Base-by-base conservation (phyloP, 1,140 invertebrate species). In the Polypedilum vanderplanki region DNA sequence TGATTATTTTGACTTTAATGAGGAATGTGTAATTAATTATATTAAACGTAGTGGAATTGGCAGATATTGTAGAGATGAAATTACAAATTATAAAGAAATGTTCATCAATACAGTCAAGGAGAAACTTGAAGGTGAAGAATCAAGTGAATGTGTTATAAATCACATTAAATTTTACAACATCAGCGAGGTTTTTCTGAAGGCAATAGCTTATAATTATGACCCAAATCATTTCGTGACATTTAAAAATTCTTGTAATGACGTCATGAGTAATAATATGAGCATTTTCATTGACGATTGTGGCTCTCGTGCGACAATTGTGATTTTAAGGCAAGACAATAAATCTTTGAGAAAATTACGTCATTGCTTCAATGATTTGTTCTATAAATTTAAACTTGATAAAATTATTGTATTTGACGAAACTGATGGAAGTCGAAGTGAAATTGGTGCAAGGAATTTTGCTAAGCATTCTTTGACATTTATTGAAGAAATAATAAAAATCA, bases 151-250 rank as follows among this genome's bases (percentile, higher is more conserved):
- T 15, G 4, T n/a, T n/a, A 57, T 57, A 57, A 57, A 57, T 57
- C 46, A 15, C 4, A 4, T 57, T 8, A 57, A 15, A 57, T 12
- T n/a, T 57, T 57, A 70, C 18, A 70, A 70, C 17, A 18, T 70
- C 65, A 70, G 65, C 10, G 65, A 70, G 18, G 65, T 70, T 4
- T 70, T 70, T 18, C 18, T 70, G 1, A 70, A 70, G 18, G 65
- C 65, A 18, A 20, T 70, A 0, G 65, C 17, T 20, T 70, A 70
- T 18, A 70, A 70, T 70, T 70, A 70, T 22, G 17, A 20, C 18
- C 17, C 17, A 70, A 70, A n/a, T 18, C 9, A 70, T 3, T 22
- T 70, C 17, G 18, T 70, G 8, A 22, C 65, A 70, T 70, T 70
- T 18, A 12, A 70, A 3, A 18, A 18, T 18, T 57, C 46, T 7